Percentiles rank a stretch among this genome's conserved stretches.
Evolutionary conservation across 1,140 invertebrate genomes (phyloP).

Genomic region (Cepaea nemoralis): DNA sequence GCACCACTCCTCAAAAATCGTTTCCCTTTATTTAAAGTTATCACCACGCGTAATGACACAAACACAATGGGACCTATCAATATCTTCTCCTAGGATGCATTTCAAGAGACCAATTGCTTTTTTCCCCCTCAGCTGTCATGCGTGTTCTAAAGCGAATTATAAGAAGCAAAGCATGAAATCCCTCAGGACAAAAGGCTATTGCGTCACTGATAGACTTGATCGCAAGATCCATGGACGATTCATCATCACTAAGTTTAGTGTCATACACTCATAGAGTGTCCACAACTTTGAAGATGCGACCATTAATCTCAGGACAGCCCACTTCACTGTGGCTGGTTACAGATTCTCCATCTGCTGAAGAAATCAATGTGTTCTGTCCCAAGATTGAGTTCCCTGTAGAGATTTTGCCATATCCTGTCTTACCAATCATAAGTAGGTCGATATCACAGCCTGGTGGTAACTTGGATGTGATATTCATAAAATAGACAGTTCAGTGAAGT

Average conservation of each 20-base stretch:
- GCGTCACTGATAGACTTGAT: conserved; percentile 34
- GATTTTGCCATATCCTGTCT: conserved; percentile 53
- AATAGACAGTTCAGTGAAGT: no score
- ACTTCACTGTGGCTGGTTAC: conserved; percentile 11
- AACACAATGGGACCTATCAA: conserved; percentile 26
- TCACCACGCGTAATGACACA: conserved; percentile 41
- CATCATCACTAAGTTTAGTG: conserved; percentile 17
- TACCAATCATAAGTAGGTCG: conserved; percentile 46
- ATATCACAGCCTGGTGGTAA: conserved; percentile 29
- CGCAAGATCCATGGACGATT: conserved; percentile 7
- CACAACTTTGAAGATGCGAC: conserved; percentile 26
- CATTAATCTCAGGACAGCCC: conserved; percentile 2
- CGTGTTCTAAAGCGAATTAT: conserved; percentile 32
- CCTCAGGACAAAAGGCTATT: conserved; percentile 20
- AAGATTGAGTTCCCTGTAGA: conserved; percentile 49
- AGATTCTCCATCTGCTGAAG: conserved; percentile 13
- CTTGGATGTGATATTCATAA: conserved; percentile 23
- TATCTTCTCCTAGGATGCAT: conserved; percentile 38
- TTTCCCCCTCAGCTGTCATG: conserved; percentile 35
- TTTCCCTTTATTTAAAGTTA: conserved; percentile 16
- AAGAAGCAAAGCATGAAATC: conserved; percentile 35
- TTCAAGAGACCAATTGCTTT: conserved; percentile 39
- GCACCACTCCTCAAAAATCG: conserved; percentile 29
- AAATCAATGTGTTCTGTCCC: conserved; percentile 37
- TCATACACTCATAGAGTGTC: conserved; percentile 42